phyloP scores from a whole-genome alignment of 2,888 invertebrate species.

The Lycia hirtaria region DNA sequence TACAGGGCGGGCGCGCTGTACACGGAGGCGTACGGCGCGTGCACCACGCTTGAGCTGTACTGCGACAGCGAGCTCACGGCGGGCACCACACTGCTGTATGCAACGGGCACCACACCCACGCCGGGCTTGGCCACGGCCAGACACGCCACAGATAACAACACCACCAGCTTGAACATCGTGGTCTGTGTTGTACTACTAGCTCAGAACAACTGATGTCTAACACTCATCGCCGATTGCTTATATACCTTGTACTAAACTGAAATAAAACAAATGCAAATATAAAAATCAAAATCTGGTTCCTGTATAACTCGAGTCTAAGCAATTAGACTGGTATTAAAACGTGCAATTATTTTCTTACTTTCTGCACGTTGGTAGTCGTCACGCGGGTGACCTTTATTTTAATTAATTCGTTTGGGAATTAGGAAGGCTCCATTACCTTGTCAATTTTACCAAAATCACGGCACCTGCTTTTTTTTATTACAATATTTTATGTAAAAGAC shows the following conservation, averaged over 20 bases:
- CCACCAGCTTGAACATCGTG: constrained; percentile 85
- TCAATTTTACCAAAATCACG: background rate
- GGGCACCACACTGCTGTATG: constrained; percentile 65
- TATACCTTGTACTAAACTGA: constrained; percentile 53
- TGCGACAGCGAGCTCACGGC: constrained; percentile 56
- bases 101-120: constrained; percentile 54
- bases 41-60: constrained; percentile 65
- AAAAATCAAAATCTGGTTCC: constrained; percentile 59
- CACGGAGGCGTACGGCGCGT: constrained; percentile 47
- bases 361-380: background rate
- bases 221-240: constrained; percentile 59
- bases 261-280: constrained; percentile 64
- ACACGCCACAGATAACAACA: constrained; percentile 86
- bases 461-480: too few relatives aligned
- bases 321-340: constrained; percentile 12
- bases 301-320: constrained; percentile 7
- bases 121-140: constrained; percentile 84
- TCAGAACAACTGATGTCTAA: constrained; percentile 74
- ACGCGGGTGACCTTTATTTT: constrained; percentile 8
- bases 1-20: background rate
- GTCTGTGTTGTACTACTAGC: constrained; percentile 70
- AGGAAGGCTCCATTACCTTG: constrained; percentile 2
- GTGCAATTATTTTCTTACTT: constrained; percentile 11
- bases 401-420: background rate
- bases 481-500: too few relatives aligned